Conservation (phyloP, 2,797 vertebrate genomes). For the Echiichthys vipera region DNA sequence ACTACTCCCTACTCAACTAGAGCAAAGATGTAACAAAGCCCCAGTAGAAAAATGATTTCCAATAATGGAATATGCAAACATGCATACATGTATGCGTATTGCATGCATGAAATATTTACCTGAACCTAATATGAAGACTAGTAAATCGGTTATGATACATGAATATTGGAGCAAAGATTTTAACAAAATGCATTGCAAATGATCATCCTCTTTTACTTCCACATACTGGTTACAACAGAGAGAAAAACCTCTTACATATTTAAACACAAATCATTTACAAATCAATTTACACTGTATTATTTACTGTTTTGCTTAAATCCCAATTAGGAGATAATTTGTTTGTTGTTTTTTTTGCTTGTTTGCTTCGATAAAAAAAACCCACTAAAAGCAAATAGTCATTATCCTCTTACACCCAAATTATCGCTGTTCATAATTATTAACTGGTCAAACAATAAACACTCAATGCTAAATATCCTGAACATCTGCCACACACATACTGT, state of each 20-base stretch:
- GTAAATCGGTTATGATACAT: slow-evolving; percentile 2
- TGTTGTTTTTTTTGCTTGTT: slow-evolving; percentile 7
- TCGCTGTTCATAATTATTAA: slow-evolving; percentile 42
- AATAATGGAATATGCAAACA: slow-evolving; percentile 7
- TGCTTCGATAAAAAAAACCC: slow-evolving; percentile 26
- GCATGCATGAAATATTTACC: slow-evolving; percentile 38
- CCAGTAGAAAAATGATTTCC: background rate
- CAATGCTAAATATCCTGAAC: slow-evolving; percentile 41
- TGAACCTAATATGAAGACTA: slow-evolving; percentile 1
- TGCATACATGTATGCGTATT: too few relatives aligned
- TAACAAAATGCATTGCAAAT: slow-evolving; percentile 14
- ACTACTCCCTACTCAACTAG: background rate
- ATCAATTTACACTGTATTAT: slow-evolving; percentile 32
- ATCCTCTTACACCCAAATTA: slow-evolving; percentile 58
- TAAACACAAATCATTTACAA: background rate
- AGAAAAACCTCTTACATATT: slow-evolving; percentile 12
- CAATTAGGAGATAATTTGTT: slow-evolving; percentile 41
- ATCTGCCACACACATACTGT: slow-evolving; percentile 42
- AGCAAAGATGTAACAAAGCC: slow-evolving; percentile 1
- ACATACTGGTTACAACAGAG: background rate
- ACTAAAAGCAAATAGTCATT: slow-evolving; percentile 46
- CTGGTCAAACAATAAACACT: slow-evolving; percentile 52
- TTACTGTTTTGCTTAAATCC: slow-evolving; percentile 39
- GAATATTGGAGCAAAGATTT: slow-evolving; percentile 13
- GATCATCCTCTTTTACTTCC: background rate